Evolutionary conservation across 2,797 vertebrate genomes (phyloP), one percentile per base, ranked within the genome.

Genomic region (Thamnophis elegans): DNA sequence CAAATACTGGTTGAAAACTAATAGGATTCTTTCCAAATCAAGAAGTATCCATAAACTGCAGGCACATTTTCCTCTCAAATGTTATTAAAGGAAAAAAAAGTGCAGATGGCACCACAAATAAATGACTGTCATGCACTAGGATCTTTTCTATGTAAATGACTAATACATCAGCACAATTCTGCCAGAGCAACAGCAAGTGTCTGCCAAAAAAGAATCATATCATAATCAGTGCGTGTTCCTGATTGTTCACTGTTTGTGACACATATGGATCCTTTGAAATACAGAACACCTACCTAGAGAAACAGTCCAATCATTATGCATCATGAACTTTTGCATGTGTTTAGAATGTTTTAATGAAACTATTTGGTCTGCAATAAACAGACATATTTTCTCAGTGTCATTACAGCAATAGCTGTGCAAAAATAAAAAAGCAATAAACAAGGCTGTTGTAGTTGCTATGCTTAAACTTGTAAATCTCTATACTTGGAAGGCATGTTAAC

Each of bases 121-220:
- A 97, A 96, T 97, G 97, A 97, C 97, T 97, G 97, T 97, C 96
- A 97, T 96, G 95, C 96, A 97, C 97, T 95, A 96, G 94, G 96
- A 97, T 97, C 97, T 97, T 97, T 97, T 97, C 96, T 98, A 97
- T 97, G 97, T 97, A 97, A 98, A 98, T 98, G 97, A 97, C 97
- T 98, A 97, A 98, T 97, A 95, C 94, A 97, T 97, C 95, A 96
- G 95, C 96, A 96, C 89, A 92, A 92, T 97, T 97, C 96, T 97
- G 97, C 97, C 97, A 98, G 97, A 97, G 96, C 91, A 96, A 95
- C 96, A 95, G 92, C 95, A 96, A 96, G 90, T 96, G 94, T 90
- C 95, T 98, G 97, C 97, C 97, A 97, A 97, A 97, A 97, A 96
- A 96, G 96, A 96, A 96, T 97, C 96, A 94, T 97, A 96, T 97